Base-by-base conservation (phyloP, 2,797 vertebrate species). In the Onychomys leucogaster region DNA sequence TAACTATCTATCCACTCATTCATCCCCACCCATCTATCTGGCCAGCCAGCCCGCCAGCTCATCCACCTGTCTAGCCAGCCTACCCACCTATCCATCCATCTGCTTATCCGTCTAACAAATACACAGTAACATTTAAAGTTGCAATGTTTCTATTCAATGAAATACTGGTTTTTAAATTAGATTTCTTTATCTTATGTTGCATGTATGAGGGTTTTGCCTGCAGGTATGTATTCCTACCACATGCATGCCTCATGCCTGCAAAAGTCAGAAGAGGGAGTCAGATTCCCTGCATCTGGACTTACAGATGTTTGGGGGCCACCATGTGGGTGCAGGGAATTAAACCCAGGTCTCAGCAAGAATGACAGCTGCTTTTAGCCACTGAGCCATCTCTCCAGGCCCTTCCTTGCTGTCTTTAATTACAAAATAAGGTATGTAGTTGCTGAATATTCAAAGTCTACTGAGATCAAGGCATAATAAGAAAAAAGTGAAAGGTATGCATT, bases 391-490 rank as follows among this genome's bases (percentile, higher is more conserved):
- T 23, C 41, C 61, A 65, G 2, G 43, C 32, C 12, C 21, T n/a
- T 86, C 21, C 32, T 85, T 85, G 63, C 32, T 52, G 43, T 14
- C 69, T 80, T 34, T 29, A 80, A 84, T 75, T 82, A 83, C 43
- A 90, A 80, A 76, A 85, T 14, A 23, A 88, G 34, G 78, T 37
- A 81, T 43, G 41, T 46, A 78, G 65, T 89, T 80, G 13, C 73
- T 69, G 41, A 96, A 94, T 94, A 91, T 49, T 59, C 71, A 90
- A 95, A 89, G 37, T 65, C 61, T 65, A 9, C n/a, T 17, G 27
- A 25, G 46, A 80, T 43, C 59, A 16, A 95, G 25, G n/a, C 32
- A 43, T 81, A 80, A 34, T 75, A 95, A 88, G 43, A 57, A 57
- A 37, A 91, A 87, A 95, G 61, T 49, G 23, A 85, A 88, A 88